Conservation (phyloP, 2,113 vertebrate species). For the Phylloscopus trochilus region DNA sequence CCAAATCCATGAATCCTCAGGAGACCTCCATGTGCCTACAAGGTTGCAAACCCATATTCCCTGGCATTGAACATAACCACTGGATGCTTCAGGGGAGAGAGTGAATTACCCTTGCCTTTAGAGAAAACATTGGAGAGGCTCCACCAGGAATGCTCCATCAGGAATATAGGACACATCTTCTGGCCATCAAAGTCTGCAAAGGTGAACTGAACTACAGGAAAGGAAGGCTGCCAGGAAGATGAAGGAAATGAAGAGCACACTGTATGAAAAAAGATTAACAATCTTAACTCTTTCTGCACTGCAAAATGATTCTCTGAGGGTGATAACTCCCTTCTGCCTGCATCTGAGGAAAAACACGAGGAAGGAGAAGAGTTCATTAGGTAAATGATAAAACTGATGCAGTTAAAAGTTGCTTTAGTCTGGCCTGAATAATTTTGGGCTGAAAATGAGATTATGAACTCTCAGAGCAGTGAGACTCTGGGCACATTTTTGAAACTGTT, state of each 20-base stretch:
- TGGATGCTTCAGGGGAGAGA: not conserved
- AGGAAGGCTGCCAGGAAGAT: not conserved
- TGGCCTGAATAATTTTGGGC: not conserved
- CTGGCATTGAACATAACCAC: not conserved
- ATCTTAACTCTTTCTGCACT: not conserved
- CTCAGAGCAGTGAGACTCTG: not conserved
- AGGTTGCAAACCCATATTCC: not conserved
- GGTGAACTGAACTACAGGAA: not conserved
- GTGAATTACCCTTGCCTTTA: not conserved
- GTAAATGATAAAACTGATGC: not conserved
- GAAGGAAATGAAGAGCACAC: not conserved
- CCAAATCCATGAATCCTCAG: not conserved
- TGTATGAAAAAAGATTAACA: not conserved
- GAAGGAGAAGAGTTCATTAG: constrained; percentile 8
- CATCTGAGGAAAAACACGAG: constrained; percentile 1
- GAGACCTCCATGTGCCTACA: not conserved
- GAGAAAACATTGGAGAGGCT: not conserved
- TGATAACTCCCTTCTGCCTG: not conserved
- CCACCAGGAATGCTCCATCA: not conserved
- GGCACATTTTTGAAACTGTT: not conserved
- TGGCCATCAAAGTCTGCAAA: not conserved
- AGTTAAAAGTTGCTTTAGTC: not conserved
- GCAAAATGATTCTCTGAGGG: not conserved
- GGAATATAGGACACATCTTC: not conserved
- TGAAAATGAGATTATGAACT: not conserved